A percentile compares a stretch with the other conserved stretches of the same genome.
phyloP scores from a whole-genome alignment of 2,888 invertebrate genomes.

The Aporophyla lueneburgensis region DNA sequence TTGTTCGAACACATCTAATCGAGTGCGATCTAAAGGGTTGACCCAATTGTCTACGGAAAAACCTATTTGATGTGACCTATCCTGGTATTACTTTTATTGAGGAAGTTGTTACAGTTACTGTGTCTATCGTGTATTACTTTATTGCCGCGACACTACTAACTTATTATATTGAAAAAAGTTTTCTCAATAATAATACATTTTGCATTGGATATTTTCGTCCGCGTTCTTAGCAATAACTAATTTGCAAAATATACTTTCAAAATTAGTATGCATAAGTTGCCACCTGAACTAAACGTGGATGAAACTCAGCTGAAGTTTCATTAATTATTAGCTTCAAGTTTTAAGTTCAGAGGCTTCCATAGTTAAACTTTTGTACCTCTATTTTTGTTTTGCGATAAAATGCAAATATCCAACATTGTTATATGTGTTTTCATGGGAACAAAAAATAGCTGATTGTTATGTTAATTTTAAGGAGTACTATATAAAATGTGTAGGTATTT shows the following conservation, averaged over 20 bases:
- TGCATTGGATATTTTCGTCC: neutral
- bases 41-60: slow-evolving; percentile 38
- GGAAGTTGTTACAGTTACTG: slow-evolving; percentile 4
- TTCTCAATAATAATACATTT: neutral
- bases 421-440: neutral
- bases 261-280: slow-evolving; percentile 43
- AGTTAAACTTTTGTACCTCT: slow-evolving; percentile 18
- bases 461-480: neutral
- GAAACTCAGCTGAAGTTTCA: slow-evolving; percentile 44
- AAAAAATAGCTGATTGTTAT: neutral
- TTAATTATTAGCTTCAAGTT: slow-evolving; percentile 52
- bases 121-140: neutral
- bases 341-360: slow-evolving; percentile 24
- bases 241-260: slow-evolving; percentile 11
- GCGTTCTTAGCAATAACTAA: neutral
- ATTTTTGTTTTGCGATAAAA: slow-evolving; percentile 20
- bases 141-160: neutral
- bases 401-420: neutral
- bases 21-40: slow-evolving; percentile 38
- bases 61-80: slow-evolving; percentile 19
- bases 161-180: neutral
- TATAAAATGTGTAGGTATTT: neutral
- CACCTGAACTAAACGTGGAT: slow-evolving; percentile 44
- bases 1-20: slow-evolving; percentile 51
- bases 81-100: slow-evolving; percentile 17